A percentile compares a stretch with the other conserved stretches of the same genome.
phyloP scores from a whole-genome alignment of 2,888 invertebrate genomes.

The Xylocampa areola region DNA sequence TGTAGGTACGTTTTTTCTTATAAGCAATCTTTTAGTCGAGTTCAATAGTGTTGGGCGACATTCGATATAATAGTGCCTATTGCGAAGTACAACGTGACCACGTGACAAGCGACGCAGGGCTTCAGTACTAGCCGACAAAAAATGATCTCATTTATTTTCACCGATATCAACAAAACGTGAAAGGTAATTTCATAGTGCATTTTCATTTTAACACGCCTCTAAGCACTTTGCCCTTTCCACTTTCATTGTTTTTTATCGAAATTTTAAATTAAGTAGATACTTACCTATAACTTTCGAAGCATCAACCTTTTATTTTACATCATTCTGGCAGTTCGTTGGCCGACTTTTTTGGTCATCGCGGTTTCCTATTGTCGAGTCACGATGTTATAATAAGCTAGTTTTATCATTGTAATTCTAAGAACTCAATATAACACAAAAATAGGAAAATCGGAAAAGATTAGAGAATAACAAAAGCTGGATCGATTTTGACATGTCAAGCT shows the following conservation, averaged over 20 bases:
- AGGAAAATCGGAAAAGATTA: conserved; percentile 11
- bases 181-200: conserved; percentile 88
- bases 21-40: conserved; percentile 40
- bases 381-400: conserved; percentile 42
- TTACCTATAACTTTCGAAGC: conserved; percentile 35
- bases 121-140: conserved; percentile 75
- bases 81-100: conserved; percentile 77
- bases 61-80: conserved; percentile 69
- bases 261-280: conserved; percentile 58
- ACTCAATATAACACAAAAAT: conserved; percentile 15
- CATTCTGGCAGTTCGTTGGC: conserved; percentile 52
- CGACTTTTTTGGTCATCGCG: conserved; percentile 45
- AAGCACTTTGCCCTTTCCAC: conserved; percentile 84
- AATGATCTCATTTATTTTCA: conserved; percentile 84
- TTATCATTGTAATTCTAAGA: conserved; percentile 13
- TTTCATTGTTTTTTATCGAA: conserved; percentile 77
- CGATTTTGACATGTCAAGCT: conserved; percentile 35
- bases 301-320: conserved; percentile 50
- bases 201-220: conserved; percentile 84
- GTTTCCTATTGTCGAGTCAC: conserved; percentile 35
- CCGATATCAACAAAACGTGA: conserved; percentile 85
- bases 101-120: conserved; percentile 67
- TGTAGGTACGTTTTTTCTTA: conserved; percentile 43
- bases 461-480: conserved; percentile 28
- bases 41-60: conserved; percentile 57